phyloP scores from a whole-genome alignment of 2,888 invertebrate species.

The Abscondita cerata region DNA sequence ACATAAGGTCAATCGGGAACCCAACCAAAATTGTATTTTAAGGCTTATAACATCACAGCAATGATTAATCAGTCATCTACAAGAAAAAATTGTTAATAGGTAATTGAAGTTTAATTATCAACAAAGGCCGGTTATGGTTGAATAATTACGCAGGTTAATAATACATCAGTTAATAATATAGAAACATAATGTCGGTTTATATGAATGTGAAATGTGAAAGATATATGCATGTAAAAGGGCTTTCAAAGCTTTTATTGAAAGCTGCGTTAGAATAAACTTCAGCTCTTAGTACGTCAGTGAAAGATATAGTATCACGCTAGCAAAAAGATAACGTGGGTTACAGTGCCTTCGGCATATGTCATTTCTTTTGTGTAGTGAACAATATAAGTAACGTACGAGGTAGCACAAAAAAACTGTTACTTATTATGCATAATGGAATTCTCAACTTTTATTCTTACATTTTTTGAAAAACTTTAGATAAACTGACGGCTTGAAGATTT shows the following conservation, averaged over 20 bases:
- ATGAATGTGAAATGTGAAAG: too few species aligned
- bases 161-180: too few species aligned
- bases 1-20: slow-evolving; percentile 1
- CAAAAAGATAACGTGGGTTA: not conserved
- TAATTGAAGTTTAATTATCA: not conserved
- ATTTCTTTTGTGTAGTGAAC: not conserved
- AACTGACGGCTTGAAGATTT: too few species aligned
- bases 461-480: too few species aligned
- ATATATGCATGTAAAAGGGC: too few species aligned
- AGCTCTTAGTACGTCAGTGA: not conserved
- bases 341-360: not conserved
- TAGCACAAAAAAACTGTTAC: too few species aligned
- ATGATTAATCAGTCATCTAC: slow-evolving; percentile 2
- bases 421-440: too few species aligned
- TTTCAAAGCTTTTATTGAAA: not conserved
- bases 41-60: not conserved
- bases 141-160: too few species aligned
- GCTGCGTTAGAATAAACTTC: not conserved
- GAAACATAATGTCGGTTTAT: too few species aligned
- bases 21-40: slow-evolving; percentile 4
- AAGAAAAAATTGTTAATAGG: not conserved
- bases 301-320: not conserved
- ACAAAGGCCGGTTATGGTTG: not conserved
- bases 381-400: not conserved
- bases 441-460: too few species aligned